Percentiles rank a stretch among this genome's conserved stretches.
Evolutionary conservation across 2,113 vertebrate species (phyloP).

Genomic region (Ramphastos sulfuratus): DNA sequence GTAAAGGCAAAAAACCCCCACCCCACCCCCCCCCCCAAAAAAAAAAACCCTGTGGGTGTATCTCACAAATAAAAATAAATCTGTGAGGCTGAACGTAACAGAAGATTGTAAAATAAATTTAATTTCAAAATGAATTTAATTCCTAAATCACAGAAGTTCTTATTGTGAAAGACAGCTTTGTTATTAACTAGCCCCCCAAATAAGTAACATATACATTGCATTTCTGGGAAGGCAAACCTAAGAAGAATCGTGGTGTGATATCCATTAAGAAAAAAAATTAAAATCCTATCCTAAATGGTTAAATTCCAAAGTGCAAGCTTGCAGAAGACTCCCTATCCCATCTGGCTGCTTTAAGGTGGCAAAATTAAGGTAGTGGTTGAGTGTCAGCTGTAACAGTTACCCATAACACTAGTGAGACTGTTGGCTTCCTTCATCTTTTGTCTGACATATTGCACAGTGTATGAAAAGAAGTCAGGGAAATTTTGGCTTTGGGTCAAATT

Average conservation of each 20-base stretch:
- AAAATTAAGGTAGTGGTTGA: background rate
- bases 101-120: too few relatives aligned
- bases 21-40: background rate
- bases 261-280: background rate
- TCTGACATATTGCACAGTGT: background rate
- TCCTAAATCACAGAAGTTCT: background rate
- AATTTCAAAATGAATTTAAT: too few relatives aligned
- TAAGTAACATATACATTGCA: background rate
- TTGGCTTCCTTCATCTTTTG: background rate
- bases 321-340: background rate
- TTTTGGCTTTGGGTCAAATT: background rate
- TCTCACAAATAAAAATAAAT: background rate
- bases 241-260: background rate
- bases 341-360: background rate
- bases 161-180: background rate
- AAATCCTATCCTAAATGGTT: background rate
- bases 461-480: background rate
- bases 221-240: background rate
- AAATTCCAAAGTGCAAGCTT: background rate
- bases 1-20: background rate
- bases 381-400: background rate
- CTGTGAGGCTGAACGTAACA: background rate
- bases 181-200: background rate
- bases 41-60: background rate
- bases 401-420: background rate